Evolutionary conservation across 2,888 invertebrate species (phyloP), one percentile per base, ranked within the genome.

Genomic region (Artemia sp.): DNA sequence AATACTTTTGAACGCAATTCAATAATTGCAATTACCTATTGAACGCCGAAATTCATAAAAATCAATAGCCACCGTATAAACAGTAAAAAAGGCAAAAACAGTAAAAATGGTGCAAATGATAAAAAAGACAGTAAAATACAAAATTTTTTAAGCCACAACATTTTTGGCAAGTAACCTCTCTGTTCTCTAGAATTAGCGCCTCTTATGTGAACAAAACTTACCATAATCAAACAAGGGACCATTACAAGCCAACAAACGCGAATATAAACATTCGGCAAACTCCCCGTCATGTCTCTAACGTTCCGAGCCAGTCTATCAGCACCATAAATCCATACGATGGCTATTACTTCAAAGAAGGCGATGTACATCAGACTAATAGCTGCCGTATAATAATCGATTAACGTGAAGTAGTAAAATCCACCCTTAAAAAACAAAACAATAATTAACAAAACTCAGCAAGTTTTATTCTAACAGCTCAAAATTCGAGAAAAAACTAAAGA

Each of bases 321-420:
- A 53, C 93, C 93, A 77, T 93, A 94, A 77, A 91, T 88, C 92
- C 93, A 94, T 8, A 90, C 86, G 72, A 94, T 86, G 10, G 88
- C 93, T 70, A 92, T 87, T 68, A 92, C 87, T 82, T 94, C 93
- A 76, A 93, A 92, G 79, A 94, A 92, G 52, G 93, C 92, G 73
- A 93, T 83, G 77, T 91, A 92, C 81, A 93, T 88, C 69, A 93
- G 89, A 70, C 92, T 90, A 75, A 92, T 86, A 67, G 90, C 89
- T 19, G 92, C 91, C n/a, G 92, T 90, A 77, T 92, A 94, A 77
- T 90, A 90, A 78, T 93, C 93, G 83, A 94, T 88, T 73, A 94
- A 78, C 81, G 92, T 92, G 78, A 93, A 91, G 77, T 89, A 86
- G 77, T 89, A 93, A 78, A 92, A 92, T 73, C 93, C 93, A 73